These are phyloP conservation scores for Cinara cedri DNA, from an alignment of 2,888 invertebrate genomes.

Conservation along the genomic window DNA sequence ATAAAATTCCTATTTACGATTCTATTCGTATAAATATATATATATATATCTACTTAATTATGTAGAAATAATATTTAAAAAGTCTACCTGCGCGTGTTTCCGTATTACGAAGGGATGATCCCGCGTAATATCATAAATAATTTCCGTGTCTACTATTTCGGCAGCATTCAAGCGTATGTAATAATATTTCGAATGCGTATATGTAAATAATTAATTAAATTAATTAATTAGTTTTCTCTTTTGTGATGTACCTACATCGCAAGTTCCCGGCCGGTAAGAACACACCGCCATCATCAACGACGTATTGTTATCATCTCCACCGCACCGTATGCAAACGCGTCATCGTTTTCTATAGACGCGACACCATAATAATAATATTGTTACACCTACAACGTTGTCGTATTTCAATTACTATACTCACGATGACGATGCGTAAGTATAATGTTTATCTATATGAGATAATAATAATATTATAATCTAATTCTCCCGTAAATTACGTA, in stretches of 20 bases:
- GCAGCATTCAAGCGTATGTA: not conserved
- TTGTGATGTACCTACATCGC: too few relatives aligned
- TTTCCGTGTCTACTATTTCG: not conserved
- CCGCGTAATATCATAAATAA: not conserved
- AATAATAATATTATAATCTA: too few relatives aligned
- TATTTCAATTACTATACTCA: too few relatives aligned
- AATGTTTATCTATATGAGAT: too few relatives aligned
- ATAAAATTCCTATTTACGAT: too few relatives aligned
- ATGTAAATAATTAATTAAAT: not conserved
- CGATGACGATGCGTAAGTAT: too few relatives aligned
- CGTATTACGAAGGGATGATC: too few relatives aligned
- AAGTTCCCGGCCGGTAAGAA: not conserved
- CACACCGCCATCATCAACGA: not conserved
- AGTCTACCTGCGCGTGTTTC: not conserved
- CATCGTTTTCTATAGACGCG: not conserved
- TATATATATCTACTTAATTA: too few relatives aligned
- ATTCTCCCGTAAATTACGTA: too few relatives aligned
- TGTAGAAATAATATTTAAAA: not conserved
- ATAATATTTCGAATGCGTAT: too few relatives aligned
- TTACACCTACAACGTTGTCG: not conserved
- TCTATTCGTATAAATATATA: too few relatives aligned
- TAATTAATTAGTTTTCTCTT: slow-evolving; percentile 5
- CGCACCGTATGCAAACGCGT: not conserved
- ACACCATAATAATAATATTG: not conserved
- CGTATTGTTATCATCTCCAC: slow-evolving; percentile 1